Evolutionary conservation across 2,113 vertebrate genomes (phyloP), one percentile per base, ranked within the genome.

Genomic region (Colossoma macropomum): DNA sequence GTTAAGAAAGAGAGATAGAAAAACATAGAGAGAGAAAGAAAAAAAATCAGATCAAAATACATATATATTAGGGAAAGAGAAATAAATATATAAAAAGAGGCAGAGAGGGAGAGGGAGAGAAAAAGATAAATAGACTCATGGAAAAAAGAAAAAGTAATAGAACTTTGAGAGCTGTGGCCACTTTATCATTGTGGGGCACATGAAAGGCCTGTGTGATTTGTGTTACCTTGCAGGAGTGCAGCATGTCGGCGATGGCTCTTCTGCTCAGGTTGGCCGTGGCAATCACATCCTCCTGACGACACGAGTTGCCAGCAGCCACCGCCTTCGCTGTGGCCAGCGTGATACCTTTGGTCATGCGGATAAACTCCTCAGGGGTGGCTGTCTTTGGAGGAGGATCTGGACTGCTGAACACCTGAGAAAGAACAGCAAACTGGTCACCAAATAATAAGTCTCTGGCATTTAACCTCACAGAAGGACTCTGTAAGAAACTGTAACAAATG

Each of bases 261-360:
- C 98, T 93, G 92, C 98, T 99, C 74, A 99, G 94, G 88, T 99
- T 99, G 23, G 98, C 98, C 0, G 97, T 99, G 80, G 97, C 97
- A 0, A 99, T 98, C 86, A 99, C 94, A 0, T 99, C 98, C 85
- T 99, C 98, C 89, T 98, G 98, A 15, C 97, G 97, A 87, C 98
- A 98, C 0, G 97, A 99, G 92, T 99, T 99, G 82, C 98, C 98
- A 41, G 97, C 97, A 0, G 98, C 98, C 87, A 99, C 98, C 0
- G 98, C 98, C 91, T 99, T 99, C 17, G 98, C 98, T 0, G 98
- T 99, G 16, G 98, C 98, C 95, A 97, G 95, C 0, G 98, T 99
- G 93, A 99, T 99, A 79, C 98, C 98, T 92, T 99, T 99, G 0
- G 97, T 99, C 97, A 95, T 99, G 77, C 98, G 96, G 83, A 99